Percentiles rank a stretch among this genome's conserved stretches.
These are phyloP conservation scores for Hirundo rustica DNA, from an alignment of 2,797 vertebrate species.

Conservation along the genomic window DNA sequence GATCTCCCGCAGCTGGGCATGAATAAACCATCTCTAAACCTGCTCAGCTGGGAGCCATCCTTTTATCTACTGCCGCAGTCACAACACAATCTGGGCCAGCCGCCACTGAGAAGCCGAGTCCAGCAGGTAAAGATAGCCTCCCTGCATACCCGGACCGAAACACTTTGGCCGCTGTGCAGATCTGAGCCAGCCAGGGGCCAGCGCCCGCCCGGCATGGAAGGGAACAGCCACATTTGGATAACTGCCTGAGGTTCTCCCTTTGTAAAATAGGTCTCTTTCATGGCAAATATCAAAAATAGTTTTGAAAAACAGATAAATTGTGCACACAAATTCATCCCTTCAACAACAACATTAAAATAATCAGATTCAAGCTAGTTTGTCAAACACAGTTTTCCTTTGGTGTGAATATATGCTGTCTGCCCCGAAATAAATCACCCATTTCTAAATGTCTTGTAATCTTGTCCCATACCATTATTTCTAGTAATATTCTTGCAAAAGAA, in stretches of 20 bases:
- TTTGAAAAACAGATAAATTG: constrained; percentile 45
- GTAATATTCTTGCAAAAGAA: constrained; percentile 2
- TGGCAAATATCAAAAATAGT: constrained; percentile 12
- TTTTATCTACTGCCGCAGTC: too few relatives aligned
- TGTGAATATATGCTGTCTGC: constrained; percentile 1
- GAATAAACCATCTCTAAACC: too few relatives aligned
- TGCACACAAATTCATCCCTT: constrained; percentile 1
- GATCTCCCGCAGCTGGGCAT: too few relatives aligned
- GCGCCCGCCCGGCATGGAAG: too few relatives aligned
- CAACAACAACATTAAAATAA: constrained; percentile 28
- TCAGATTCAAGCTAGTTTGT: constrained; percentile 23
- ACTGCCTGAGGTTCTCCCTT: neutral
- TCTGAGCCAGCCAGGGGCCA: too few relatives aligned
- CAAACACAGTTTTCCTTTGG: constrained; percentile 37
- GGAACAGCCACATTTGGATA: too few relatives aligned
- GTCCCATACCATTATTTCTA: constrained; percentile 40
- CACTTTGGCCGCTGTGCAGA: too few relatives aligned
- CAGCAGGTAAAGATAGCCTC: too few relatives aligned
- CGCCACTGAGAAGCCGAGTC: too few relatives aligned
- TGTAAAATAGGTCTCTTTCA: neutral
- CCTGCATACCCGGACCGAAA: too few relatives aligned
- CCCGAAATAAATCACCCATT: constrained; percentile 17
- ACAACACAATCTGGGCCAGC: too few relatives aligned
- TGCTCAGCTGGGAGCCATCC: too few relatives aligned
- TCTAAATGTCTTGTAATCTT: constrained; percentile 37